phyloP scores from a whole-genome alignment of 2,888 invertebrate species.

The Pachymerium ferrugineum region DNA sequence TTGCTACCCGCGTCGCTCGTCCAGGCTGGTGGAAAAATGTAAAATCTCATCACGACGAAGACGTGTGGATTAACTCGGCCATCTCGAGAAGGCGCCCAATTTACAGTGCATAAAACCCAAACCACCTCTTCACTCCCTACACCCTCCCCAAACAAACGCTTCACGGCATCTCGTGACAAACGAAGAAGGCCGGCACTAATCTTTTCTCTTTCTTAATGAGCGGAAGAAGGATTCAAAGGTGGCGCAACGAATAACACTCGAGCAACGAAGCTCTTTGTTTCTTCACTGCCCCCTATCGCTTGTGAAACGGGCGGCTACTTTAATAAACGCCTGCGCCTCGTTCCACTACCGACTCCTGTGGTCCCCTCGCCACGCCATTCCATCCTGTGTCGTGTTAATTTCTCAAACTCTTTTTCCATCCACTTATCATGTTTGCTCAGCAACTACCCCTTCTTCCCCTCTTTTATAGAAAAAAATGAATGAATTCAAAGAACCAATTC shows the following conservation, averaged over 20 bases:
- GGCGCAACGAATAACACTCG: conserved; percentile 1
- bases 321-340: conserved; percentile 2
- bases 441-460: too few species aligned
- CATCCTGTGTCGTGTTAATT: conserved; percentile 11
- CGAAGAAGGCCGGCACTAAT: conserved; percentile 1
- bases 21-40: too few species aligned
- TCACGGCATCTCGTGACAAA: conserved; percentile 20
- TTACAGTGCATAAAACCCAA: conserved; percentile 18
- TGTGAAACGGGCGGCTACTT: background rate
- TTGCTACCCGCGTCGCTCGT: too few species aligned
- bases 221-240: conserved; percentile 19
- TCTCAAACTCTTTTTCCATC: background rate
- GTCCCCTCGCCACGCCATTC: background rate
- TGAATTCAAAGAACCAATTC: too few species aligned
- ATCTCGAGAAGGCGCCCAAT: background rate
- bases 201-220: conserved; percentile 22
- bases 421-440: too few species aligned
- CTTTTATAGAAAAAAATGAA: too few species aligned
- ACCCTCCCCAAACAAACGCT: background rate
- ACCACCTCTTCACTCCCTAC: background rate
- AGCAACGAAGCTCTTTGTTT: background rate
- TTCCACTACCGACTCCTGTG: background rate
- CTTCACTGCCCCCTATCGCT: conserved; percentile 22
- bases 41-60: too few species aligned
- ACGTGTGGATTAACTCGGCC: background rate